These are phyloP conservation scores for zebrafish (Danio rerio) DNA, from an alignment of 2,113 vertebrate genomes.

Conservation along the genomic window GRCz12tu NC_133178.1:50131001-50131500, in stretches of 20 bases:
- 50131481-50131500: too few species aligned
- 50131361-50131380: conserved; percentile 45
- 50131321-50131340: conserved; percentile 36
- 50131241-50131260: too few species aligned
- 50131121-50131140: conserved; percentile 55
- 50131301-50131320: conserved; percentile 20
- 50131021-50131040: conserved; percentile 67
- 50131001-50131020: conserved; percentile 62
- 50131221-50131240: conserved; percentile 36
- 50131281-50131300: background rate
- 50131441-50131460: too few species aligned
- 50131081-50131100: background rate
- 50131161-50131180: conserved; percentile 39
- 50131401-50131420: conserved; percentile 39
- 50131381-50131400: conserved; percentile 40
- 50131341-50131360: conserved; percentile 31
- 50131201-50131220: conserved; percentile 50
- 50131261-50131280: background rate
- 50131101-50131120: background rate
- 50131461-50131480: too few species aligned
- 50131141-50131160: conserved; percentile 9
- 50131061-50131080: background rate
- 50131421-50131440: conserved; percentile 44
- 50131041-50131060: background rate
- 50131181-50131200: conserved; percentile 33